These are phyloP conservation scores for Schizaphis graminum DNA, from an alignment of 2,888 invertebrate genomes.

Conservation along the genomic window DNA sequence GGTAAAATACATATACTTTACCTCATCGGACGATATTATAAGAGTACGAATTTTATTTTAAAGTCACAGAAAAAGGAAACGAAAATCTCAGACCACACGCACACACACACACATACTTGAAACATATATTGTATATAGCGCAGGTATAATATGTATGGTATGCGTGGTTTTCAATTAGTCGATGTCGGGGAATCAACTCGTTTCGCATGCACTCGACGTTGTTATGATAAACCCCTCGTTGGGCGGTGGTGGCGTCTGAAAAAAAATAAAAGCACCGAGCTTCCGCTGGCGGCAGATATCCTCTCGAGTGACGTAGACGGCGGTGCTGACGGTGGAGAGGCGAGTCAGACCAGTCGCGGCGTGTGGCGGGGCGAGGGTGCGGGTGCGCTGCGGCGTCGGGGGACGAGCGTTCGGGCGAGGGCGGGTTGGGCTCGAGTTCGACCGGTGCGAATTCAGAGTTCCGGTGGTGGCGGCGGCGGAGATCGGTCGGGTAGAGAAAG, in stretches of 20 bases:
- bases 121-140: background rate
- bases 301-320: constrained; percentile 35
- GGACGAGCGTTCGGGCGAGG: background rate
- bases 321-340: background rate
- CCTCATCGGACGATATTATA: background rate
- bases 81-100: background rate
- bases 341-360: background rate
- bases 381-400: background rate
- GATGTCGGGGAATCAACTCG: constrained; percentile 59
- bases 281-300: constrained; percentile 21
- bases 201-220: constrained; percentile 58
- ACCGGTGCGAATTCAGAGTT: constrained; percentile 62
- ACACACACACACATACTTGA: background rate
- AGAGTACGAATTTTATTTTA: background rate
- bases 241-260: background rate
- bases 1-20: background rate
- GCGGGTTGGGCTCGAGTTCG: constrained; percentile 43
- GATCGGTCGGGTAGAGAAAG: background rate
- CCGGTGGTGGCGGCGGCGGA: background rate
- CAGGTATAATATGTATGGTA: background rate
- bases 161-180: constrained; percentile 46
- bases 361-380: background rate
- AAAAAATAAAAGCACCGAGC: constrained; percentile 19
- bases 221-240: constrained; percentile 51
- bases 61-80: background rate